A percentile compares a stretch with the other conserved stretches of the same genome.
Evolutionary conservation across 1,140 invertebrate species (phyloP).

Genomic region (Ctenoplectra terminalis): DNA sequence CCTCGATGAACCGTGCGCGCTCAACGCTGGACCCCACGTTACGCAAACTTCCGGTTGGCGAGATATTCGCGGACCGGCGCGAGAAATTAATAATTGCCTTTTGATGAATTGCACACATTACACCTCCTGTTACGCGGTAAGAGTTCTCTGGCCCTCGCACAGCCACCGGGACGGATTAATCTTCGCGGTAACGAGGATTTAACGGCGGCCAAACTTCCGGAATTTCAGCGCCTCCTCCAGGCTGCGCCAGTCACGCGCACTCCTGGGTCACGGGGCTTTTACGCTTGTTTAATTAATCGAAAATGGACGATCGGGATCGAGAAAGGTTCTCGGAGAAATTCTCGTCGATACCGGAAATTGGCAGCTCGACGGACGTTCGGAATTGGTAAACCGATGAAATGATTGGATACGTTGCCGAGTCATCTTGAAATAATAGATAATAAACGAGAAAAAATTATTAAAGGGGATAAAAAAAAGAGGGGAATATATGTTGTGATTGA

Average conservation of each 20-base stretch:
- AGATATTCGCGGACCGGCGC: background rate
- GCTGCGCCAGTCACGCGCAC: constrained; percentile 48
- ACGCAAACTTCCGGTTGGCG: background rate
- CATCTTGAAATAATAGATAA: too few relatives aligned
- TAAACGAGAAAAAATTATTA: too few relatives aligned
- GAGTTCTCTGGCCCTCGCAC: constrained; percentile 25
- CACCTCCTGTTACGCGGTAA: constrained; percentile 30
- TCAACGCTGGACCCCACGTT: background rate
- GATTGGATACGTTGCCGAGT: background rate
- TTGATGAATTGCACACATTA: constrained; percentile 52
- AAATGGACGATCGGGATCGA: constrained; percentile 17
- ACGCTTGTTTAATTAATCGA: constrained; percentile 56
- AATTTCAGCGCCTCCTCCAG: constrained; percentile 51
- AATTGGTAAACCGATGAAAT: background rate
- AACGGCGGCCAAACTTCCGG: constrained; percentile 56
- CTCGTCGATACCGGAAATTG: constrained; percentile 13
- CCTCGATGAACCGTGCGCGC: background rate
- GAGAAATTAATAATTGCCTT: constrained; percentile 53
- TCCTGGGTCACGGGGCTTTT: constrained; percentile 22
- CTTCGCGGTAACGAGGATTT: constrained; percentile 64
- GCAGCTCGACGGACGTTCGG: too few relatives aligned
- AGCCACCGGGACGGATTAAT: constrained; percentile 56
- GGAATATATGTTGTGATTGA: too few relatives aligned
- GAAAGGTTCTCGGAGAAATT: background rate
- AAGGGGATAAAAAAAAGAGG: too few relatives aligned